Percentiles rank a stretch among this genome's conserved stretches.
Conservation (phyloP, 1,140 invertebrate species). For the Drosophila ficusphila region DNA sequence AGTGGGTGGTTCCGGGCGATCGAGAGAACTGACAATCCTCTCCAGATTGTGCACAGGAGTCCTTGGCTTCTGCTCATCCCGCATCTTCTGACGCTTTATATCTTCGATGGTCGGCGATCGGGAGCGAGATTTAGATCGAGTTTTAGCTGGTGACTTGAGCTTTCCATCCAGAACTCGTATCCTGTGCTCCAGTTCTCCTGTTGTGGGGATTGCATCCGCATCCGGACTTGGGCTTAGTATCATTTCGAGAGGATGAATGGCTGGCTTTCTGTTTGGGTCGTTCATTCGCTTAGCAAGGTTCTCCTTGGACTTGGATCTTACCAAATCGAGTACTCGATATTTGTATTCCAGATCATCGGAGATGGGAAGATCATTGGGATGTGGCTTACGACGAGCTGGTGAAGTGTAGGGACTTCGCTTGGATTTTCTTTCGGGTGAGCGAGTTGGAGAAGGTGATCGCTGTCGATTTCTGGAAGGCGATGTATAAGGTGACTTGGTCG, state of each 20-base stretch:
- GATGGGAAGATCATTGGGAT: slow-evolving; percentile 59
- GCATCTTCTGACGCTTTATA: slow-evolving; percentile 64
- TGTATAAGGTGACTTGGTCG: slow-evolving; percentile 54
- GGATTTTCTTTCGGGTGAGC: slow-evolving; percentile 13
- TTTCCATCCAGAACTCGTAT: slow-evolving; percentile 72
- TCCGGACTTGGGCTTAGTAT: slow-evolving; percentile 75
- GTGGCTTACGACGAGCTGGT: slow-evolving; percentile 45
- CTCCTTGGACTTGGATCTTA: slow-evolving; percentile 74
- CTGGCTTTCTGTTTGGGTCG: slow-evolving; percentile 63
- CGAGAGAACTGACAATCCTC: slow-evolving; percentile 53
- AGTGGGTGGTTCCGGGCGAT: slow-evolving; percentile 66
- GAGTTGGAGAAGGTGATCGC: slow-evolving; percentile 58
- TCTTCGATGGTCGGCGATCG: slow-evolving; percentile 73
- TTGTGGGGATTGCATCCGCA: slow-evolving; percentile 67
- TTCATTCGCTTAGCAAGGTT: slow-evolving; percentile 53
- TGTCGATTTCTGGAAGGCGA: slow-evolving; percentile 44
- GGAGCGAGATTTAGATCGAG: slow-evolving; percentile 57
- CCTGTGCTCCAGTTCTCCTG: slow-evolving; percentile 74
- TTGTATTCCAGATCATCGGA: slow-evolving; percentile 75
- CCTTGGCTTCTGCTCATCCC: slow-evolving; percentile 52
- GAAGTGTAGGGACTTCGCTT: slow-evolving; percentile 56
- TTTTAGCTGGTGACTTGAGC: slow-evolving; percentile 40
- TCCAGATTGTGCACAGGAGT: slow-evolving; percentile 70
- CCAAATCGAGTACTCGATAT: slow-evolving; percentile 70
- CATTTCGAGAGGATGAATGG: slow-evolving; percentile 80